Percentiles rank a stretch among this genome's conserved stretches.
Evolutionary conservation across 2,888 invertebrate genomes (phyloP).

Genomic region (Scotopteryx bipunctaria): DNA sequence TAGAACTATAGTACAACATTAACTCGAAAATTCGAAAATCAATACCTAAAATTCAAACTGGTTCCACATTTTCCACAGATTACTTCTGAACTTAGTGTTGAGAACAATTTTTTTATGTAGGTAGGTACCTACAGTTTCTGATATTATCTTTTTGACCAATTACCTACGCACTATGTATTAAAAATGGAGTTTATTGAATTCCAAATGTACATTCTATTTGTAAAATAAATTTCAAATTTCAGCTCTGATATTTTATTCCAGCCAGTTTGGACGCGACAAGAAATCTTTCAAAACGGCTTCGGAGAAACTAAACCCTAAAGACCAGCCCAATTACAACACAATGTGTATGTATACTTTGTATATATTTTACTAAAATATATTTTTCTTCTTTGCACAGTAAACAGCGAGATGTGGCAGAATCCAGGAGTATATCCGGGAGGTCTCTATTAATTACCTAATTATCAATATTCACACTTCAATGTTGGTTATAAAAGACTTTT

Average conservation of each 20-base stretch:
- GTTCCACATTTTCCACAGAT: not conserved
- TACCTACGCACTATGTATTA: no score
- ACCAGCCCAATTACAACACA: slow-evolving; percentile 75
- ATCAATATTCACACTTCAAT: slow-evolving; percentile 24
- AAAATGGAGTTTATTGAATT: no score
- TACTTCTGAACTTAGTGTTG: no score
- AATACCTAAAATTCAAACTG: not conserved
- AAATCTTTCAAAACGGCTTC: slow-evolving; percentile 67
- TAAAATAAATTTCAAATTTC: no score
- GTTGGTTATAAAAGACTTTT: slow-evolving; percentile 31
- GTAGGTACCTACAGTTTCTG: no score
- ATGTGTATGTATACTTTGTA: slow-evolving; percentile 75
- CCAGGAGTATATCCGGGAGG: slow-evolving; percentile 79
- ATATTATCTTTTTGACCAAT: no score
- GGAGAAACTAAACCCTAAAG: slow-evolving; percentile 66
- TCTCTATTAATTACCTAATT: slow-evolving; percentile 40
- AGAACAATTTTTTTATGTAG: no score
- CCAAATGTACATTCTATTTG: no score
- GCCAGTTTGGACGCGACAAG: slow-evolving; percentile 49
- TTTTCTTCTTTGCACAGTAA: slow-evolving; percentile 59
- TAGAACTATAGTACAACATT: not conserved
- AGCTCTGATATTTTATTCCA: slow-evolving; percentile 41
- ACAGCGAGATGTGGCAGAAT: slow-evolving; percentile 74
- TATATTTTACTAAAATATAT: slow-evolving; percentile 39
- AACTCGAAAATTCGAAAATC: not conserved